Percentiles rank a stretch among this genome's conserved stretches.
Conservation (phyloP, 2,113 vertebrate genomes). For the Bos javanicus region DNA sequence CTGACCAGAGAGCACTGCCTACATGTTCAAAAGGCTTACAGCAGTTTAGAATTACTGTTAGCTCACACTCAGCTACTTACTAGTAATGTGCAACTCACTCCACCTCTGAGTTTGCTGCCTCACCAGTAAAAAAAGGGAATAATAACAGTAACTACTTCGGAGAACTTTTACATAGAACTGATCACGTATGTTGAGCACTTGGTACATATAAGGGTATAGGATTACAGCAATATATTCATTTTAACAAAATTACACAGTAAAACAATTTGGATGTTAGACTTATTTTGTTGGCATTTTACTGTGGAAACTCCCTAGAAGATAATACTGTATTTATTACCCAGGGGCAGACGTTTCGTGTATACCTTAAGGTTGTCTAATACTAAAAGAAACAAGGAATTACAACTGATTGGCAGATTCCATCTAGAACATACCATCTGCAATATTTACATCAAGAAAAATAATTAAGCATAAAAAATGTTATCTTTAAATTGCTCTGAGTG, state of each 20-base stretch:
- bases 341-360: neutral
- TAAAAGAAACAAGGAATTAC: neutral
- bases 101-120: neutral
- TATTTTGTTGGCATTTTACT: neutral
- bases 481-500: neutral
- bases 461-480: neutral
- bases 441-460: neutral
- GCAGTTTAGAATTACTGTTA: neutral
- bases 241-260: neutral
- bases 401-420: neutral
- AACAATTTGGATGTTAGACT: neutral
- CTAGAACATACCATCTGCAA: neutral
- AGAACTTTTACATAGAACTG: neutral
- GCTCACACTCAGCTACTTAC: neutral
- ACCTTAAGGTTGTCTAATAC: neutral
- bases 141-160: neutral
- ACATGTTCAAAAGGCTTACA: neutral
- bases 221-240: neutral
- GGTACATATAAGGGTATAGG: neutral
- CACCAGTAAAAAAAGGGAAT: neutral
- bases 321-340: neutral
- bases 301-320: neutral
- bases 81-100: neutral
- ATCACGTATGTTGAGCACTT: neutral
- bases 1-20: neutral